Conservation (phyloP, 2,888 invertebrate genomes). For the Drosophila demipolita region DNA sequence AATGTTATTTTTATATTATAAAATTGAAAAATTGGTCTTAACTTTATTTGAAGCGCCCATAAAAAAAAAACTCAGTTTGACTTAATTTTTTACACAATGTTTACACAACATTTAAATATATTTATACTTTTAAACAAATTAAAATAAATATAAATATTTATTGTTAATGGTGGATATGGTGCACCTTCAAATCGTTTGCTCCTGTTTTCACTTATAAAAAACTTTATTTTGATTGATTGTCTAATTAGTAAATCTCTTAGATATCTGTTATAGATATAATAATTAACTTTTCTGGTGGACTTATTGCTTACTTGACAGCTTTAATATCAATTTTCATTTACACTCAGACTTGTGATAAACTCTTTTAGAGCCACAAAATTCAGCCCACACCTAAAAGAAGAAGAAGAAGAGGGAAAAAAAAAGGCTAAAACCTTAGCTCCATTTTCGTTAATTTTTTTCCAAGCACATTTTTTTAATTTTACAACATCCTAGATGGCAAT, state of each 20-base stretch:
- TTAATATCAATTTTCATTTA: slow-evolving; percentile 58
- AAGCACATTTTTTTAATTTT: slow-evolving; percentile 71
- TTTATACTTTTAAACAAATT: too few relatives aligned
- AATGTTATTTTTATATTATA: too few relatives aligned
- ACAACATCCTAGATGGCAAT: slow-evolving; percentile 49
- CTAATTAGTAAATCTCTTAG: background rate
- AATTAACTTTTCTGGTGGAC: background rate
- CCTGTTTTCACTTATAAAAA: too few relatives aligned
- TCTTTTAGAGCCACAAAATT: slow-evolving; percentile 22
- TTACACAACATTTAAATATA: background rate
- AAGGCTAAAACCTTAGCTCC: slow-evolving; percentile 49
- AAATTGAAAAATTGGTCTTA: background rate
- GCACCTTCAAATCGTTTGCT: too few relatives aligned
- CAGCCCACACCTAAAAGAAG: background rate
- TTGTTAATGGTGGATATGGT: too few relatives aligned
- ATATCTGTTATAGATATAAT: too few relatives aligned
- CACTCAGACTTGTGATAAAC: slow-evolving; percentile 55
- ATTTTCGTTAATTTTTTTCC: slow-evolving; percentile 71
- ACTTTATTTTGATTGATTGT: background rate
- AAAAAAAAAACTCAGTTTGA: background rate
- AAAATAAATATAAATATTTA: too few relatives aligned
- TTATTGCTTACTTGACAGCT: slow-evolving; percentile 32
- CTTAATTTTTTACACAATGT: background rate
- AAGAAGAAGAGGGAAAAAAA: background rate
- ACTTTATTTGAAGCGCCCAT: background rate